A percentile compares a stretch with the other conserved stretches of the same genome.
Conservation (phyloP, 2,888 invertebrate genomes). For the Trichopria drosophilae region DNA sequence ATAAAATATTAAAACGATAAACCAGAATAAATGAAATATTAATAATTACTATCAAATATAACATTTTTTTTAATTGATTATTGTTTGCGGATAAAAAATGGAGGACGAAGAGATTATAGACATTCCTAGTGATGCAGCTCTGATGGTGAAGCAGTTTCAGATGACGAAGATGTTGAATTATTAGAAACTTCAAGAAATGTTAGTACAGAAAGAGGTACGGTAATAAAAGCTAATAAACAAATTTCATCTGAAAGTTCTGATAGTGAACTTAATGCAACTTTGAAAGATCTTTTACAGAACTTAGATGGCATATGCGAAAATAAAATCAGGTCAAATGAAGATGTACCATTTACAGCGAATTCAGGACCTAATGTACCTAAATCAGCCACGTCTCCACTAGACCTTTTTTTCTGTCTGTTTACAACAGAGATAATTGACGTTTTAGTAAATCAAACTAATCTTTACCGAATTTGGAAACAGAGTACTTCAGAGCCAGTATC, state of each 20-base stretch:
- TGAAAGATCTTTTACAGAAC: slow-evolving; percentile 10
- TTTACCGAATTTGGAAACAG: too few relatives aligned
- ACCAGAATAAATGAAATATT: too few relatives aligned
- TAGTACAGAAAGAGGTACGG: slow-evolving; percentile 1
- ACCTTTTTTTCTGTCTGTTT: slow-evolving; percentile 28
- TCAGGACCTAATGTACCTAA: slow-evolving; percentile 11
- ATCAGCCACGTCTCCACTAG: slow-evolving; percentile 18
- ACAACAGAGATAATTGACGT: slow-evolving; percentile 30
- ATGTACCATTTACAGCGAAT: slow-evolving; percentile 3
- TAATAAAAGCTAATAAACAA: too few relatives aligned
- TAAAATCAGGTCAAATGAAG: slow-evolving; percentile 6
- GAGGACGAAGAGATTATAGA: slow-evolving; percentile 6
- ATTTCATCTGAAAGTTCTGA: slow-evolving; percentile 4
- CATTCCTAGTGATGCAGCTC: slow-evolving; percentile 9
- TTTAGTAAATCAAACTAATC: slow-evolving; percentile 35
- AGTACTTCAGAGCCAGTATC: too few relatives aligned
- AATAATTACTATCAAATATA: too few relatives aligned
- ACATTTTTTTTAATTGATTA: too few relatives aligned
- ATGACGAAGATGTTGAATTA: neutral
- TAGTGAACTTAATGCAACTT: slow-evolving; percentile 10
- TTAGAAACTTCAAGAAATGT: too few relatives aligned
- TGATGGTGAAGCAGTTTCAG: slow-evolving; percentile 3
- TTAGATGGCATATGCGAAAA: slow-evolving; percentile 13
- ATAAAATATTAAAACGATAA: too few relatives aligned
- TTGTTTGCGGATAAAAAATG: too few relatives aligned